A percentile compares a stretch with the other conserved stretches of the same genome.
phyloP scores from a whole-genome alignment of 2,113 vertebrate genomes.

The Rhinogobius similis region DNA sequence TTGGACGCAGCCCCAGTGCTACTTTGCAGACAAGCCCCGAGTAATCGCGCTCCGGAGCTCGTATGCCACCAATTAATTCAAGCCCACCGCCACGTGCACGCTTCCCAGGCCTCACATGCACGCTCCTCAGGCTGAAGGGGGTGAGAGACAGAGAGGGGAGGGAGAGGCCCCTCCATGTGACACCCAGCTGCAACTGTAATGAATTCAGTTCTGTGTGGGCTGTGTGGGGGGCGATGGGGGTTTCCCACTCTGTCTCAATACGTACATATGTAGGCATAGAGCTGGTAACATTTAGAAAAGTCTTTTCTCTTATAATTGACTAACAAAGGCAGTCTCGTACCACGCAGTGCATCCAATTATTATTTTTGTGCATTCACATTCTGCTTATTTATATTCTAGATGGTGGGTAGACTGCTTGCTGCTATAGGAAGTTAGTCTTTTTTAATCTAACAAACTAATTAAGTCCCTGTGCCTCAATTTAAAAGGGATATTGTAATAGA shows the following conservation, averaged over 20 bases:
- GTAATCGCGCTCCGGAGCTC: slow-evolving; percentile 76
- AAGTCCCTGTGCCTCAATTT: not conserved
- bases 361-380: slow-evolving; percentile 53
- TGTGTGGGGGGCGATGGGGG: not conserved
- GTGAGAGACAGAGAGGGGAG: slow-evolving; percentile 37
- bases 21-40: slow-evolving; percentile 77
- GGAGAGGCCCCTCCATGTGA: slow-evolving; percentile 63
- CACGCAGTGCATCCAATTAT: slow-evolving; percentile 45
- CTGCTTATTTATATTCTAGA: slow-evolving; percentile 41
- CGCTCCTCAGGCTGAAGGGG: slow-evolving; percentile 66
- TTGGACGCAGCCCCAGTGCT: slow-evolving; percentile 69
- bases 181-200: slow-evolving; percentile 75
- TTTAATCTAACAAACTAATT: not conserved
- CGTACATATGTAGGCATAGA: slow-evolving; percentile 29
- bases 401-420: not conserved
- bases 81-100: slow-evolving; percentile 14
- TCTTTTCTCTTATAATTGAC: slow-evolving; percentile 33
- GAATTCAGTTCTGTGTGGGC: slow-evolving; percentile 54
- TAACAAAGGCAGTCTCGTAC: slow-evolving; percentile 30
- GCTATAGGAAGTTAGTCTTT: not conserved
- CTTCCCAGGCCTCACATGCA: slow-evolving; percentile 24
- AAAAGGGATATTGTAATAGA: not conserved
- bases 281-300: slow-evolving; percentile 22
- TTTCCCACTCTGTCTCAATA: slow-evolving; percentile 26
- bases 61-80: slow-evolving; percentile 80